Conservation (phyloP, 2,113 vertebrate genomes). For the Astur gentilis region DNA sequence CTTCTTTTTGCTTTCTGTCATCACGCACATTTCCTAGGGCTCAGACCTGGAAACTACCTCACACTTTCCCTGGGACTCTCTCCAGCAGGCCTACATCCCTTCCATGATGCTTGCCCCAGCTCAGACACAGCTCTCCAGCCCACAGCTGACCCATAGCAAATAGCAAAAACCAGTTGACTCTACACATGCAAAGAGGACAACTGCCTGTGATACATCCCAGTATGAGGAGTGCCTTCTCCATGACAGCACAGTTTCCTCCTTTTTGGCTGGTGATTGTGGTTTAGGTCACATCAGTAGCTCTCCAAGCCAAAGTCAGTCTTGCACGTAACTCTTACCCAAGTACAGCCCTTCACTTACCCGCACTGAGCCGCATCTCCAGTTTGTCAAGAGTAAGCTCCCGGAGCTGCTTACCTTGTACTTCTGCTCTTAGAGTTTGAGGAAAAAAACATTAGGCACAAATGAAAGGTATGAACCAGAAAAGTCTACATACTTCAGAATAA, state of each 20-base stretch:
- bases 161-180: neutral
- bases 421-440: neutral
- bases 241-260: neutral
- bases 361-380: neutral
- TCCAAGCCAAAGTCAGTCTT: neutral
- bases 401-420: neutral
- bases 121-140: neutral
- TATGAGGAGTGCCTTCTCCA: fast-evolving
- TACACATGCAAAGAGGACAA: neutral
- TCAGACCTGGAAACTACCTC: neutral
- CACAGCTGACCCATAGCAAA: neutral
- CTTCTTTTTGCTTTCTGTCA: neutral
- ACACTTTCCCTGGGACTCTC: neutral
- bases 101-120: neutral
- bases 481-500: neutral
- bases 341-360: neutral
- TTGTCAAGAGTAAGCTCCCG: neutral
- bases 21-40: neutral
- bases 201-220: neutral
- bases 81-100: neutral
- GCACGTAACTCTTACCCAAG: fast-evolving
- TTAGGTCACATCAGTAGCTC: neutral
- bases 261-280: neutral
- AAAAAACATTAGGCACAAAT: neutral
- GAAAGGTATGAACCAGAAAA: neutral